These are phyloP conservation scores for Celastrina argiolus DNA, from an alignment of 2,888 invertebrate genomes.

Conservation along the genomic window DNA sequence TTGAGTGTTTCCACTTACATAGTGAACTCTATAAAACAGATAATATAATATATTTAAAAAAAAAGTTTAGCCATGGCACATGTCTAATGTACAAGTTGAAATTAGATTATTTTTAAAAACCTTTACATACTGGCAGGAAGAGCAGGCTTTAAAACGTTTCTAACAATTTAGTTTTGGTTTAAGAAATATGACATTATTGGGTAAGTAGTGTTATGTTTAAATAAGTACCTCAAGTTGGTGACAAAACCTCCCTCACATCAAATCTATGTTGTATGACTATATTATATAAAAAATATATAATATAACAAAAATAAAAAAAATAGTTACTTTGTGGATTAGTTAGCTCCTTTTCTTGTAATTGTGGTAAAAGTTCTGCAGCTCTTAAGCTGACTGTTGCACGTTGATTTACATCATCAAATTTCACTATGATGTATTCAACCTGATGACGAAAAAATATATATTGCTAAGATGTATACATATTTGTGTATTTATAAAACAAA, in stretches of 20 bases:
- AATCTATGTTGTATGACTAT: too few species aligned
- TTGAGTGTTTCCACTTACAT: too few species aligned
- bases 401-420: conserved; percentile 92
- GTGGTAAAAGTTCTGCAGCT: conserved; percentile 86
- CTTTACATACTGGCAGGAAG: not conserved
- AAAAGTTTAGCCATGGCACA: too few species aligned
- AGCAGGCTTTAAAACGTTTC: too few species aligned
- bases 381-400: conserved; percentile 91
- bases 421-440: conserved; percentile 97
- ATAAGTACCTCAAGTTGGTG: too few species aligned
- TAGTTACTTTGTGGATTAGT: conserved; percentile 84
- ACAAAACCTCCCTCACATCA: too few species aligned
- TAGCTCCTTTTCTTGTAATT: conserved; percentile 89
- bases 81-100: not conserved
- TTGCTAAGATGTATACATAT: not conserved
- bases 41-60: too few species aligned
- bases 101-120: not conserved
- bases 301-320: conserved; percentile 4
- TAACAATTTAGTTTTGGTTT: too few species aligned
- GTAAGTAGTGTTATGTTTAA: too few species aligned
- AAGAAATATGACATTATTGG: too few species aligned
- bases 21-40: too few species aligned
- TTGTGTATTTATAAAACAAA: too few species aligned
- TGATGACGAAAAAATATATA: conserved; percentile 39
- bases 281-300: not conserved